phyloP scores from a whole-genome alignment of 1,140 invertebrate species.

The Drosophila kanapiae region DNA sequence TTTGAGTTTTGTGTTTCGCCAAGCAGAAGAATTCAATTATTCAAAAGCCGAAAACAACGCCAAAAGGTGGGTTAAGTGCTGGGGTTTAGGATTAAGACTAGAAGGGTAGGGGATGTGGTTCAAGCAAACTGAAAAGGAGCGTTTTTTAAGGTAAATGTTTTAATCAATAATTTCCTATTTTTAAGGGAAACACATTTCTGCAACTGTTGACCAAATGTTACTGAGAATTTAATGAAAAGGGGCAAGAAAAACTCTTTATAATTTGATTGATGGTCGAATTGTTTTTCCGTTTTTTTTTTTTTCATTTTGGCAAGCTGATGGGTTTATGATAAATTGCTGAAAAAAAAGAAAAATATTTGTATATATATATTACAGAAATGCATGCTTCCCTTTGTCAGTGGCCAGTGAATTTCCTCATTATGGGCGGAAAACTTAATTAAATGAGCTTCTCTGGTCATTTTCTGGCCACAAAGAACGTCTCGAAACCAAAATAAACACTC shows the following conservation, averaged over 20 bases:
- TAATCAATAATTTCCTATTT: slow-evolving; percentile 46
- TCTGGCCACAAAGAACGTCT: slow-evolving; percentile 63
- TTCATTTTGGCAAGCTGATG: background rate
- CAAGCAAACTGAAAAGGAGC: background rate
- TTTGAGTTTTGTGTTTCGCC: slow-evolving; percentile 69
- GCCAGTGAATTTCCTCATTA: slow-evolving; percentile 45
- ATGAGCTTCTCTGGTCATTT: slow-evolving; percentile 56
- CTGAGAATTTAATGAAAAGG: slow-evolving; percentile 9
- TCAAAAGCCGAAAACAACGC: slow-evolving; percentile 66
- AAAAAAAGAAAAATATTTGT: background rate
- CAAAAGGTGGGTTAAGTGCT: slow-evolving; percentile 33
- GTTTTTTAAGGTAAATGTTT: slow-evolving; percentile 14
- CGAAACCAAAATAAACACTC: slow-evolving; percentile 75
- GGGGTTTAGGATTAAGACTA: slow-evolving; percentile 1
- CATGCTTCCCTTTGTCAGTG: background rate
- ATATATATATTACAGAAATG: slow-evolving; percentile 2
- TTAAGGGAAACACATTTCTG: background rate
- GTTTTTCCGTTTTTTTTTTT: background rate
- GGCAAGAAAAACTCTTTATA: background rate
- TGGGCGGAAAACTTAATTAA: slow-evolving; percentile 50
- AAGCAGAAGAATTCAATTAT: slow-evolving; percentile 79
- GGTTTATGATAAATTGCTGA: slow-evolving; percentile 39
- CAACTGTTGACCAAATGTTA: slow-evolving; percentile 37
- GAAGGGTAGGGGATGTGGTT: slow-evolving; percentile 20
- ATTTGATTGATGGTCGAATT: slow-evolving; percentile 51